A percentile compares a stretch with the other conserved stretches of the same genome.
phyloP scores from a whole-genome alignment of 2,797 vertebrate genomes.

The Falco columbarius region DNA sequence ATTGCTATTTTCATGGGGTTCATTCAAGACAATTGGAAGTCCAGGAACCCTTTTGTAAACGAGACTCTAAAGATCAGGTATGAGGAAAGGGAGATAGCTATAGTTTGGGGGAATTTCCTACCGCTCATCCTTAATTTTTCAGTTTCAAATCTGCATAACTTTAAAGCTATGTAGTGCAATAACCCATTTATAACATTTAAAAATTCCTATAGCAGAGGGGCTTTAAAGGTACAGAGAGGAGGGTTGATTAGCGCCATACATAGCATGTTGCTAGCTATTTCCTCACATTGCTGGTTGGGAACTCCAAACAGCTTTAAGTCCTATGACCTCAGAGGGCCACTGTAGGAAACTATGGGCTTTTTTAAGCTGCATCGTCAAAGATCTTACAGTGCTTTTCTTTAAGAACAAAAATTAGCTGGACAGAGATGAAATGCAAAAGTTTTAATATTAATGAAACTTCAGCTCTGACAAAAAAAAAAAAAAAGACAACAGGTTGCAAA shows the following conservation, averaged over 20 bases:
- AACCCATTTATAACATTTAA: neutral
- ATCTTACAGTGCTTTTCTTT: neutral
- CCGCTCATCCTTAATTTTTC: too few relatives aligned
- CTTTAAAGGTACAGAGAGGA: neutral
- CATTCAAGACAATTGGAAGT: neutral
- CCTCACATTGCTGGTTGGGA: neutral
- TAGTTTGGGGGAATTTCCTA: too few relatives aligned
- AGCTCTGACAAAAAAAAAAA: neutral
- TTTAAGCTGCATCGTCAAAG: neutral
- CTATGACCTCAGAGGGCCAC: neutral
- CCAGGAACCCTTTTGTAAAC: neutral
- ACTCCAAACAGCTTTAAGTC: neutral
- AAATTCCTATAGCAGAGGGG: neutral
- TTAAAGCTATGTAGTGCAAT: neutral
- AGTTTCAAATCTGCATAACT: too few relatives aligned
- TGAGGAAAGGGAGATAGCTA: neutral
- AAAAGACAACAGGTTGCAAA: neutral
- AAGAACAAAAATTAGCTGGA: neutral
- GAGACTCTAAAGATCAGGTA: neutral
- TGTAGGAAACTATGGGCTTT: neutral
- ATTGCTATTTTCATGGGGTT: neutral
- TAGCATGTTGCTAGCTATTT: neutral
- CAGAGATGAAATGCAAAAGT: neutral
- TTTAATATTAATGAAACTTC: neutral
- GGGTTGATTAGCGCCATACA: neutral